Conservation (phyloP, 2,113 vertebrate genomes). For the Rhea americana region DNA sequence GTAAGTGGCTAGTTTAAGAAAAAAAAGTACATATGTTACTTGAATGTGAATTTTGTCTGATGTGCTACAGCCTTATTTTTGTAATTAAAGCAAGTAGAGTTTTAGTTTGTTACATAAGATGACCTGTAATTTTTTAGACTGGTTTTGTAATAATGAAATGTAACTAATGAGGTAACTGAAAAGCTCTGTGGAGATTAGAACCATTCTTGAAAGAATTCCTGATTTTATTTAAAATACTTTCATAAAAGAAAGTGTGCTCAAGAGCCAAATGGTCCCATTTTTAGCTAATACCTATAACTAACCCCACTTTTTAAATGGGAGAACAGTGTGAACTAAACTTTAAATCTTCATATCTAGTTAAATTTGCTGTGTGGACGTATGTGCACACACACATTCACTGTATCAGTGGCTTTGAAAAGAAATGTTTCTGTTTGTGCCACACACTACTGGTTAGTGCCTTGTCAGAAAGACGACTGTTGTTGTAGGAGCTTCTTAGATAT, state of each 20-base stretch:
- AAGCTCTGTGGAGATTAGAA: background rate
- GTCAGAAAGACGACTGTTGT: constrained; percentile 23
- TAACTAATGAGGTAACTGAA: background rate
- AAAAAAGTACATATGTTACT: background rate
- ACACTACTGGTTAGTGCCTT: constrained; percentile 65
- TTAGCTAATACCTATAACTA: background rate
- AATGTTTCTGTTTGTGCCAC: constrained; percentile 44
- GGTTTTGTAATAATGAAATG: constrained; percentile 29
- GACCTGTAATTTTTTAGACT: constrained; percentile 13
- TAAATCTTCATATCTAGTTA: background rate
- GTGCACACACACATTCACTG: background rate
- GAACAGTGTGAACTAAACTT: background rate
- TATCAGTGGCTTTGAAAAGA: constrained; percentile 44
- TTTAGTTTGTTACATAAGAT: constrained; percentile 53
- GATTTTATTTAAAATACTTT: background rate
- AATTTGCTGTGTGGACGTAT: constrained; percentile 8
- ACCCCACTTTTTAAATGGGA: background rate
- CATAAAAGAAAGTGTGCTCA: background rate
- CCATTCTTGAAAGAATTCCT: background rate
- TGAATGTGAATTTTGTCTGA: constrained; percentile 10
- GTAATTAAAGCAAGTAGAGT: constrained; percentile 33
- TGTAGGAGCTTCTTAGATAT: constrained; percentile 1
- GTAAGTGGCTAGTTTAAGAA: background rate
- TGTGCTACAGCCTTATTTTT: constrained; percentile 45
- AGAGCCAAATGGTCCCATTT: background rate